A percentile compares a stretch with the other conserved stretches of the same genome.
Conservation (phyloP, 2,888 invertebrate genomes). For the Drosophila anomelani region DNA sequence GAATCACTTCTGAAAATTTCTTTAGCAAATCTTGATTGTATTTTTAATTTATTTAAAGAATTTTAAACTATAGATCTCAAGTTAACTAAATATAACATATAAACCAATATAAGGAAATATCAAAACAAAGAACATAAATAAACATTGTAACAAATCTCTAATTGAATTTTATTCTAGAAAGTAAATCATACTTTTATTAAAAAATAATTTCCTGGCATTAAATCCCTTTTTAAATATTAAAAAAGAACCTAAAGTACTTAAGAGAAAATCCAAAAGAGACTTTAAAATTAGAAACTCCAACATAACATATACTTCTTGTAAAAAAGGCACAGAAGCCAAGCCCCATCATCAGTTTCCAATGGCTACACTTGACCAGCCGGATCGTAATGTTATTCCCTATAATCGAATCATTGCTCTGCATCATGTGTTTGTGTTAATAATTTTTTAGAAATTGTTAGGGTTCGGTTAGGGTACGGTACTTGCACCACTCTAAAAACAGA, state of each 20-base stretch:
- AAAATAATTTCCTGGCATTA: not conserved
- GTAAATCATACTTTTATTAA: no score
- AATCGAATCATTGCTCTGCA: conserved; percentile 22
- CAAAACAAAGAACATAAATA: no score
- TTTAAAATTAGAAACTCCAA: not conserved
- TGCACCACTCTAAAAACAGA: not conserved
- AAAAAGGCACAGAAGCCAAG: conserved; percentile 3
- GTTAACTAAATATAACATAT: no score
- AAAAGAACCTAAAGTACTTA: not conserved
- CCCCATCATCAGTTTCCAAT: conserved; percentile 1
- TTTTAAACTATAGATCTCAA: no score
- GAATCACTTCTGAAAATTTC: no score
- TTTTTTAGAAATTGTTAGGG: conserved; percentile 20
- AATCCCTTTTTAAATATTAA: not conserved
- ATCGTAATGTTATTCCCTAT: conserved; percentile 13
- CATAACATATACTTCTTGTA: no score
- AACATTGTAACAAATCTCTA: no score
- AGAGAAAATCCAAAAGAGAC: not conserved
- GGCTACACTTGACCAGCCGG: not conserved
- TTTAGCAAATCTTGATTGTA: no score
- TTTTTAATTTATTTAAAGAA: no score
- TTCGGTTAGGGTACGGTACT: conserved; percentile 3
- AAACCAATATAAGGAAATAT: no score
- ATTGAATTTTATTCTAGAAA: no score
- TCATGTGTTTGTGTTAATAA: conserved; percentile 32